Evolutionary conservation across 2,113 vertebrate species (phyloP).

Genomic region (Cynopterus brachyotis): DNA sequence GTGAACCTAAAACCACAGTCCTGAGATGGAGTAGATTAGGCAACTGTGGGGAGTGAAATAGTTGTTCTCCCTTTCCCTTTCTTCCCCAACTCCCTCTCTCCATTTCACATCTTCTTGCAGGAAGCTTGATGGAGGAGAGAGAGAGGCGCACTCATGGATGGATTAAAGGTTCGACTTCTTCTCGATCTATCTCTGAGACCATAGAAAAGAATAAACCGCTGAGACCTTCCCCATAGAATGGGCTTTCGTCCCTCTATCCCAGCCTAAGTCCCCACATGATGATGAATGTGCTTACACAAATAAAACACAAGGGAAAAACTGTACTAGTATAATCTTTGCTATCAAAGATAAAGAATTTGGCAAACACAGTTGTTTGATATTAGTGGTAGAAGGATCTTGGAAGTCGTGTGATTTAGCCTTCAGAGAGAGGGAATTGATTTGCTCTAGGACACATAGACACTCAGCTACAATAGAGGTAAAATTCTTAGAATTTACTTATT

Average conservation of each 20-base stretch:
- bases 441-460: not conserved
- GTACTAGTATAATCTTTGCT: not conserved
- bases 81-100: not conserved
- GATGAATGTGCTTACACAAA: not conserved
- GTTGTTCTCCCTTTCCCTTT: not conserved
- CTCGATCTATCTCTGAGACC: not conserved
- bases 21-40: too few species aligned
- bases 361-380: not conserved
- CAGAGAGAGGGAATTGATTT: not conserved
- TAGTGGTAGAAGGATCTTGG: not conserved
- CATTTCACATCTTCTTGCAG: rapidly evolving
- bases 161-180: not conserved
- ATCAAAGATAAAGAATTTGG: not conserved
- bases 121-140: not conserved
- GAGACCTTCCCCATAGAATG: not conserved
- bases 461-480: too few species aligned
- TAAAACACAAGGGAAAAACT: not conserved
- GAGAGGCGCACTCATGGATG: not conserved
- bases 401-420: not conserved
- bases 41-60: not conserved
- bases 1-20: rapidly evolving
- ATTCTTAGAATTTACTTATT: not conserved
- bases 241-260: not conserved
- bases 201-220: not conserved
- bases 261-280: not conserved